Percentiles rank a stretch among this genome's conserved stretches.
These are phyloP conservation scores for Phocides pigmalion DNA, from an alignment of 1,140 invertebrate species.

Conservation along the genomic window DNA sequence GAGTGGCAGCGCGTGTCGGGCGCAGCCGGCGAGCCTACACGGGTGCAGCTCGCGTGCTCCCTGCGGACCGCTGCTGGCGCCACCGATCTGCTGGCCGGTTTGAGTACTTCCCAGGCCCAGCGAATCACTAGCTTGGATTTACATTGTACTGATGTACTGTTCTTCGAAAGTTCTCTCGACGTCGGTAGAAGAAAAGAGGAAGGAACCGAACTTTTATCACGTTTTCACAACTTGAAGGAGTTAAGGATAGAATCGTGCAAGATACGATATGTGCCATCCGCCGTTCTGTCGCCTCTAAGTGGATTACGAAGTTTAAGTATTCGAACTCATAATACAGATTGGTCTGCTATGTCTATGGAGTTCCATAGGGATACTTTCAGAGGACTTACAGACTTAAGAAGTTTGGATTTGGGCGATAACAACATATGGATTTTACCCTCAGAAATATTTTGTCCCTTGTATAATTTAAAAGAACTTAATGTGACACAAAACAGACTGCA, in stretches of 20 bases:
- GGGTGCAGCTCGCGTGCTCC: slow-evolving; percentile 88
- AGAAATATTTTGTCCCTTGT: slow-evolving; percentile 90
- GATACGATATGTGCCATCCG: slow-evolving; percentile 89
- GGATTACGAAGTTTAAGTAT: slow-evolving; percentile 88
- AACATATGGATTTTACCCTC: slow-evolving; percentile 91
- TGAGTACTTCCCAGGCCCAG: slow-evolving; percentile 87
- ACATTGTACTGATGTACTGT: slow-evolving; percentile 91
- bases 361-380: slow-evolving; percentile 89
- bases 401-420: slow-evolving; percentile 91
- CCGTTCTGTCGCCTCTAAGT: slow-evolving; percentile 87
- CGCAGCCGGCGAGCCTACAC: slow-evolving; percentile 81
- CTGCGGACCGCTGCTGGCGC: slow-evolving; percentile 89
- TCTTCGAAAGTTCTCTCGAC: slow-evolving; percentile 91
- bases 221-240: slow-evolving; percentile 88
- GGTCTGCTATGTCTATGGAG: slow-evolving; percentile 91
- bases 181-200: slow-evolving; percentile 82
- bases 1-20: slow-evolving; percentile 86
- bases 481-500: slow-evolving; percentile 91
- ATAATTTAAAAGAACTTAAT: slow-evolving; percentile 88
- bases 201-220: slow-evolving; percentile 87
- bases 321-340: slow-evolving; percentile 91
- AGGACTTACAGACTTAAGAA: slow-evolving; percentile 87
- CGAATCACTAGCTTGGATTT: slow-evolving; percentile 88
- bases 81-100: slow-evolving; percentile 87
- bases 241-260: slow-evolving; percentile 92